Evolutionary conservation across 2,113 vertebrate species (phyloP).

Genomic region (Anthoscopus minutus): DNA sequence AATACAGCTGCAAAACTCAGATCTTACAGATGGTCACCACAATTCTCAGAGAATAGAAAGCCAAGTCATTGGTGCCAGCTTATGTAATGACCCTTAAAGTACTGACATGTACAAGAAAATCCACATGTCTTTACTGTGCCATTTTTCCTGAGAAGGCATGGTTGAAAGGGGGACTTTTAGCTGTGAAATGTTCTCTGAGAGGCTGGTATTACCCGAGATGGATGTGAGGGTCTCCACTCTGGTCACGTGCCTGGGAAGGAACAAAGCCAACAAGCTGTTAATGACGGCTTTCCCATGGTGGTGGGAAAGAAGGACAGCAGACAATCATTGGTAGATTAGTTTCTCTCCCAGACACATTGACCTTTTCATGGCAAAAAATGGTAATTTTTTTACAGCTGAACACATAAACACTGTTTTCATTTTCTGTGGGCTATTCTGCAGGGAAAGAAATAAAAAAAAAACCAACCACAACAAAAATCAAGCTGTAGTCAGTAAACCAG

Average conservation of each 20-base stretch:
- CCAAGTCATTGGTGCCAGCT: background rate
- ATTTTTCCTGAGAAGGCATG: background rate
- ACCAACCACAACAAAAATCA: background rate
- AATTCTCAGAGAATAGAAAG: background rate
- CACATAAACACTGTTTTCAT: background rate
- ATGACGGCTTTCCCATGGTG: background rate
- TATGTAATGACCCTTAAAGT: slow-evolving; percentile 32
- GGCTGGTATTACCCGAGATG: background rate
- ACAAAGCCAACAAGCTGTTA: background rate
- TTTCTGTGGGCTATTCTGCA: background rate
- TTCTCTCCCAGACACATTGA: background rate
- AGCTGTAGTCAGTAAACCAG: background rate
- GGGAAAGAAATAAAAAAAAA: background rate
- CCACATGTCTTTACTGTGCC: background rate
- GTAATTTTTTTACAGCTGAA: background rate
- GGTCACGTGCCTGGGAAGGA: background rate
- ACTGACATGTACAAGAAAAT: slow-evolving; percentile 1
- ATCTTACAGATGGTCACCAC: slow-evolving; percentile 33
- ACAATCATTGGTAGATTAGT: background rate
- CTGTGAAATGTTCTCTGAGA: background rate
- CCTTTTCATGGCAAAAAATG: background rate
- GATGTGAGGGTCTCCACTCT: background rate
- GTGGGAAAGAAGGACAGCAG: background rate
- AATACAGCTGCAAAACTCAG: slow-evolving; percentile 59
- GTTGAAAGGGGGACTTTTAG: background rate